These are phyloP conservation scores for Arvicanthis niloticus DNA, from an alignment of 2,113 vertebrate species.

Conservation along the genomic window DNA sequence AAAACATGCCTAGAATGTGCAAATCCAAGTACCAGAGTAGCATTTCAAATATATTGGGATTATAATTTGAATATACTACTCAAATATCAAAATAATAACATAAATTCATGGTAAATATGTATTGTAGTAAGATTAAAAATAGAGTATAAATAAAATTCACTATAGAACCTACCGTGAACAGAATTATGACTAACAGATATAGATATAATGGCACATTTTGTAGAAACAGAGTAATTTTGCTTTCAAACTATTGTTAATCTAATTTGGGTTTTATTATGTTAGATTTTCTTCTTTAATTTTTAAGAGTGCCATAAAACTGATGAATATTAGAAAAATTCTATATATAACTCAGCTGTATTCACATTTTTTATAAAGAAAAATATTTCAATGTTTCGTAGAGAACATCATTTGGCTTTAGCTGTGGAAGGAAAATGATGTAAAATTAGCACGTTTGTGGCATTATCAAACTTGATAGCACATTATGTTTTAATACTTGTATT, in stretches of 20 bases:
- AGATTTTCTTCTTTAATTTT: conserved; percentile 44
- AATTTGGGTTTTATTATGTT: background rate
- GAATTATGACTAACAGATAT: background rate
- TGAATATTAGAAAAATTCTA: conserved; percentile 75
- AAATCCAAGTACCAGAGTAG: background rate
- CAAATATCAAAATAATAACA: conserved; percentile 67
- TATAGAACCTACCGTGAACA: conserved; percentile 57
- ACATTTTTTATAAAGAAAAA: conserved; percentile 80
- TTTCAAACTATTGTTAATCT: conserved; percentile 54
- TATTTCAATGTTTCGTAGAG: conserved; percentile 85
- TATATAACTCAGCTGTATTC: conserved; percentile 72
- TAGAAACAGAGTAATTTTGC: conserved; percentile 64
- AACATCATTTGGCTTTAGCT: conserved; percentile 83
- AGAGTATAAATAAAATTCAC: conserved; percentile 30
- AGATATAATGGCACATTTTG: conserved; percentile 33
- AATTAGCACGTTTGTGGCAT: conserved; percentile 88
- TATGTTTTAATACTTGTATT: conserved; percentile 89
- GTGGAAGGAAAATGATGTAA: conserved; percentile 85
- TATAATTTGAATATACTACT: conserved; percentile 18
- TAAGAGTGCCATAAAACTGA: background rate
- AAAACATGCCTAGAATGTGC: conserved; percentile 48
- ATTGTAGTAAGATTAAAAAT: conserved; percentile 42
- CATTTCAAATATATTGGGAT: conserved; percentile 62
- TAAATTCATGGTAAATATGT: conserved; percentile 57
- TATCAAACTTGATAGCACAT: conserved; percentile 90